A percentile compares a stretch with the other conserved stretches of the same genome.
Conservation (phyloP, 2,888 invertebrate genomes). For the Trissolcus brochymenae region DNA sequence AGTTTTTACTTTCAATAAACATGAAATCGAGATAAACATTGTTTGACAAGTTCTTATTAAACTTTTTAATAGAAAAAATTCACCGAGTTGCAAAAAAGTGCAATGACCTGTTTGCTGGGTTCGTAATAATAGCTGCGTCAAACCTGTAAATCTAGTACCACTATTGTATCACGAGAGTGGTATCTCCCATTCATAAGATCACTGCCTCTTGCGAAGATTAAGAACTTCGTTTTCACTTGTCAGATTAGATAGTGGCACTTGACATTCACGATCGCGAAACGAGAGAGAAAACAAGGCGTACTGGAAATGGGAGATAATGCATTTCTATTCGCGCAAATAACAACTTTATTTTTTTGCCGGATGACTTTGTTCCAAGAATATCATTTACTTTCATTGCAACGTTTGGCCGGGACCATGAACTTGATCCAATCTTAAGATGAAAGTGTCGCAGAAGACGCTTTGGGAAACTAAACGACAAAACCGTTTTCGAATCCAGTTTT, state of each 20-base stretch:
- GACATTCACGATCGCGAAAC: constrained; percentile 35
- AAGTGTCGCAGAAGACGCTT: constrained; percentile 16
- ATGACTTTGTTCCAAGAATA: constrained; percentile 31
- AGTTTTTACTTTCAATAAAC: not conserved
- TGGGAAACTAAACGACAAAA: constrained; percentile 33
- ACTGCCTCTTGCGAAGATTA: constrained; percentile 23
- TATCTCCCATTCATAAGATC: constrained; percentile 34
- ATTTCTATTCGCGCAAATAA: constrained; percentile 26
- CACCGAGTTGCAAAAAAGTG: not conserved
- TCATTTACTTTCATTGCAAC: constrained; percentile 43
- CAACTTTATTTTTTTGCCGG: constrained; percentile 21
- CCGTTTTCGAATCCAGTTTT: constrained; percentile 24
- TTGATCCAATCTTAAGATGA: constrained; percentile 42
- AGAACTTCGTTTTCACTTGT: constrained; percentile 39
- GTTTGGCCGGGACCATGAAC: constrained; percentile 33
- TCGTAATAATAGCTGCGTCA: constrained; percentile 2
- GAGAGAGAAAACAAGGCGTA: constrained; percentile 31
- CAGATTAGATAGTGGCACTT: constrained; percentile 10
- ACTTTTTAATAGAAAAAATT: not conserved
- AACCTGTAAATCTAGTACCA: constrained; percentile 28
- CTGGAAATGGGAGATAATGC: constrained; percentile 32
- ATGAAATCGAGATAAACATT: not conserved
- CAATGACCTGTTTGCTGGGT: not conserved
- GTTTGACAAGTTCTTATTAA: constrained; percentile 10
- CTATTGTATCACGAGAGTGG: constrained; percentile 17